Evolutionary conservation across 2,113 vertebrate genomes (phyloP), one percentile per base, ranked within the genome.

Genomic region (Solea solea): DNA sequence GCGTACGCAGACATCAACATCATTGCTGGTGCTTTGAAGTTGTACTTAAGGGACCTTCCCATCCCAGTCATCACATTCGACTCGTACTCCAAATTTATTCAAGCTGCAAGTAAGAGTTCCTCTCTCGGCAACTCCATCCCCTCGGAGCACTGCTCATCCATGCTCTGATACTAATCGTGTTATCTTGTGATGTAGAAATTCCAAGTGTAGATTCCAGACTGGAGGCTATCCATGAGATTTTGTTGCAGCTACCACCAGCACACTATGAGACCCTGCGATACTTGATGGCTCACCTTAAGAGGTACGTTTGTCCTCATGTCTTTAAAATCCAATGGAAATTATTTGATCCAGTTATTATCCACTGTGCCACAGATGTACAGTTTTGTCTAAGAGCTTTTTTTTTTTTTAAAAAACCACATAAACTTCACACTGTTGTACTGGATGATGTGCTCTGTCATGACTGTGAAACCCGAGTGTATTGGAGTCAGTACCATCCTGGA

Each of bases 201-300:
- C 90, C 91, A 75, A 95, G 94, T 78, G 92, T 93, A 45, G 97
- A 98, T 40, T 94, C 95, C 89, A 93, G 96, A 87, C 92, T 99
- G 81, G 97, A 98, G 93, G 97, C 96, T 0, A 89, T 99, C 82
- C 96, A 98, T 3, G 96, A 98, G 67, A 91, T 93, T 65, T 84
- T 99, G 85, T 91, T 98, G 89, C 91, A 96, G 82, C 95, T 99
- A 79, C 97, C 98, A 21, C 96, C 97, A 3, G 97, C 97, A 58
- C 98, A 99, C 91, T 96, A 96, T 0, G 98, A 99, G 93, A 98
- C 97, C 13, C 95, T 99, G 51, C 93, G 97, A 59, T 97, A 95
- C 90, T 92, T 99, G 78, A 97, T 99, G 96, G 96, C 95, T 86
- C 98, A 99, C 85, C 95, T 99, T 66, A 98, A 96, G 89, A 98